phyloP scores from a whole-genome alignment of 2,113 vertebrate genomes.

The Ellobius talpinus region DNA sequence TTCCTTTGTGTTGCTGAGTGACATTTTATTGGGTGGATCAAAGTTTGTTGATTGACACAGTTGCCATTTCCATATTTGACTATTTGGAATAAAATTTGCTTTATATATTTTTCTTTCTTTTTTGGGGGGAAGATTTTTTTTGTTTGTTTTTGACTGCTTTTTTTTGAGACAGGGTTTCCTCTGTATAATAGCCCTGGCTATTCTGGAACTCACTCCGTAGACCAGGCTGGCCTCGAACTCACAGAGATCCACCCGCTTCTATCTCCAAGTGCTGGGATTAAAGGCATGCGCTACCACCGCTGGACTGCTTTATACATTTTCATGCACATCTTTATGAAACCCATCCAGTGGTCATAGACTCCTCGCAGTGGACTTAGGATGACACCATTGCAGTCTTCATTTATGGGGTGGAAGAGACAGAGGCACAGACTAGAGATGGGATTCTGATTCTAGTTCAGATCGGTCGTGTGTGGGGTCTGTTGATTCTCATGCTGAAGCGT shows the following conservation, averaged over 20 bases:
- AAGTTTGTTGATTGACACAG: not conserved
- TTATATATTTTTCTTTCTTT: not conserved
- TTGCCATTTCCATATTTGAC: not conserved
- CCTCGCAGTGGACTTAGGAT: not conserved
- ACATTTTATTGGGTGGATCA: not conserved
- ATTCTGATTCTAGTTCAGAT: not conserved
- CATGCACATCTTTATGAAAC: not conserved
- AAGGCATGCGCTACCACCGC: not conserved
- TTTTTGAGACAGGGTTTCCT: not conserved
- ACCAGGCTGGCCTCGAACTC: not conserved
- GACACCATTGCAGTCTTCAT: not conserved
- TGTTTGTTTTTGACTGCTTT: not conserved
- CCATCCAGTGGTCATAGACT: not conserved
- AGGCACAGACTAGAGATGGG: not conserved
- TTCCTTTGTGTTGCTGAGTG: not conserved
- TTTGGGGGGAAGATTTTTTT: not conserved
- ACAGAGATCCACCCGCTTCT: not conserved
- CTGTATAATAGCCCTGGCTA: not conserved
- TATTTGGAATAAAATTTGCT: conserved; percentile 26
- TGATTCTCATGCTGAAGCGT: not conserved
- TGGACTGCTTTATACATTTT: not conserved
- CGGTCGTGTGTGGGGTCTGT: not conserved
- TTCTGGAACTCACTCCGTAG: not conserved
- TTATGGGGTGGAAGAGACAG: not conserved
- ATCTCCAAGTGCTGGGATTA: not conserved